Conservation (phyloP, 1,140 invertebrate species). For the Marisa cornuarietis region DNA sequence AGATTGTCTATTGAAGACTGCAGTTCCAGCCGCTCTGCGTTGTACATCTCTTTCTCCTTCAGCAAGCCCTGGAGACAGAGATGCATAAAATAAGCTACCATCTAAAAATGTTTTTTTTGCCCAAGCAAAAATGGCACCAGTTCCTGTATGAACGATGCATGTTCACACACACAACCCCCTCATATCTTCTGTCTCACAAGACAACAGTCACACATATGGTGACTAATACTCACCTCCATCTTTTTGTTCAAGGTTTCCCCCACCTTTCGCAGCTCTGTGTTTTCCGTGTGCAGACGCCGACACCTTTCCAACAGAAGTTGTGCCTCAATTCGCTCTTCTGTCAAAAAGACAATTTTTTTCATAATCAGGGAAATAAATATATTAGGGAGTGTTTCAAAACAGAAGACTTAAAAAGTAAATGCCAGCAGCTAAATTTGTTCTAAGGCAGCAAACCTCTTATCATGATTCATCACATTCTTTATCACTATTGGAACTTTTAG, state of each 20-base stretch:
- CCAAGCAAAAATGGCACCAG: background rate
- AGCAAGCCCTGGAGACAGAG: conserved; percentile 47
- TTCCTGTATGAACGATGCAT: background rate
- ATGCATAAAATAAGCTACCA: conserved; percentile 2
- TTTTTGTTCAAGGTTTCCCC: conserved; percentile 49
- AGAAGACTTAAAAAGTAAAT: too few species aligned
- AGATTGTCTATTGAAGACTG: conserved; percentile 48
- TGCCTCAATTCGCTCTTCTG: conserved; percentile 58
- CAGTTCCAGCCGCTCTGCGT: conserved; percentile 37
- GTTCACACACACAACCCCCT: too few species aligned
- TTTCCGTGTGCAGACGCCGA: conserved; percentile 45
- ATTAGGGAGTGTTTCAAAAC: too few species aligned
- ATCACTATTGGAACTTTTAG: too few species aligned
- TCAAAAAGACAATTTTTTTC: conserved; percentile 8
- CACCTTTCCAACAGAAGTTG: conserved; percentile 51
- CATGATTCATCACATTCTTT: too few species aligned
- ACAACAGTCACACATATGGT: too few species aligned
- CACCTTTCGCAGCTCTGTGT: conserved; percentile 50
- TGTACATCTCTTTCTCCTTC: conserved; percentile 38
- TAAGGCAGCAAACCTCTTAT: background rate
- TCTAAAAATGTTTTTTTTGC: background rate
- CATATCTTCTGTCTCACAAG: too few species aligned
- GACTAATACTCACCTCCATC: conserved; percentile 49
- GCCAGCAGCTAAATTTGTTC: background rate
- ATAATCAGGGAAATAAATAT: too few species aligned